Conservation (phyloP, 30 jellyfish, hydroid and myxozoan genomes). For the Chironex yamaguchii region DNA sequence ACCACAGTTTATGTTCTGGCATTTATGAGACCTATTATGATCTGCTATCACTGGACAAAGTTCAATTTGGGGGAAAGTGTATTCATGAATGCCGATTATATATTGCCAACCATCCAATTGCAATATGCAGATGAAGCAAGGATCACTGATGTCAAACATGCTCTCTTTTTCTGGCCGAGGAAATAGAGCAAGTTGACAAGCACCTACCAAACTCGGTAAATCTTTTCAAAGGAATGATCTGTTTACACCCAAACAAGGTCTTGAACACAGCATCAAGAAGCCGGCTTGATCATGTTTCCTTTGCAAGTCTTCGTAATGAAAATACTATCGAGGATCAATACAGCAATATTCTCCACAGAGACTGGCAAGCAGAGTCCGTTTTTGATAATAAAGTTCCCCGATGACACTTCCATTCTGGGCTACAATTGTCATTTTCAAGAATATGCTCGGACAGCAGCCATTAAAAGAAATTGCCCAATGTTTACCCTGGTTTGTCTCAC, state of each 20-base stretch:
- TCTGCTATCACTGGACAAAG: conserved; percentile 35
- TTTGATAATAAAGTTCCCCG: conserved; percentile 54
- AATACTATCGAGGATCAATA: conserved; percentile 63
- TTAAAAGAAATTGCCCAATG: conserved; percentile 53
- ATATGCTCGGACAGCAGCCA: conserved; percentile 36
- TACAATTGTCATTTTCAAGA: conserved; percentile 1
- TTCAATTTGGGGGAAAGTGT: conserved; percentile 75
- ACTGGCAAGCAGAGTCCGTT: conserved; percentile 65
- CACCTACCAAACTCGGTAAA: conserved; percentile 57
- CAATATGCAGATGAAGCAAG: conserved; percentile 18
- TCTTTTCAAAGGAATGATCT: conserved; percentile 41
- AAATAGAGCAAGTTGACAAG: conserved; percentile 67
- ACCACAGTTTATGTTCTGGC: conserved; percentile 36
- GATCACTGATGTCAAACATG: conserved; percentile 66
- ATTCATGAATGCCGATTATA: conserved; percentile 20
- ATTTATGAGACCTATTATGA: conserved; percentile 24
- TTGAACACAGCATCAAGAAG: conserved; percentile 60
- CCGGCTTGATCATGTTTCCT: conserved; percentile 51
- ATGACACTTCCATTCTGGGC: conserved; percentile 60
- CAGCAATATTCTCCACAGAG: conserved; percentile 54
- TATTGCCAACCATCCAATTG: conserved; percentile 19
- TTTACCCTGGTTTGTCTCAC: conserved; percentile 65
- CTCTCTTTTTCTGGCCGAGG: conserved; percentile 48
- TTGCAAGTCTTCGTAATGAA: conserved; percentile 31
- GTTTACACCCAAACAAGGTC: conserved; percentile 43